Evolutionary conservation across 2,888 invertebrate genomes (phyloP).

Genomic region (Pyrgus malvae): DNA sequence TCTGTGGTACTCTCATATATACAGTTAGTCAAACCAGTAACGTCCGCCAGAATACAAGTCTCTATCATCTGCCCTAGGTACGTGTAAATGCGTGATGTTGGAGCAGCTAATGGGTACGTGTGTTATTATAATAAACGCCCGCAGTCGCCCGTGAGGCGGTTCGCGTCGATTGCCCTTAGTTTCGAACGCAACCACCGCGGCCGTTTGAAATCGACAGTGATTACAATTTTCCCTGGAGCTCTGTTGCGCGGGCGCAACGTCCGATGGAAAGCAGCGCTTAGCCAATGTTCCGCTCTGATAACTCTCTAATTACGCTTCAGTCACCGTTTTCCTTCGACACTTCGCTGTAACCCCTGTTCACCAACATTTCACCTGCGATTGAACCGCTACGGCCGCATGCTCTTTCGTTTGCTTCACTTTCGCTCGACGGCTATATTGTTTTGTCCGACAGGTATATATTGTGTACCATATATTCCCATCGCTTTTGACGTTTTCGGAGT

Average conservation of each 20-base stretch:
- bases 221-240: constrained; percentile 79
- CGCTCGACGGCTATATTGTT: constrained; percentile 48
- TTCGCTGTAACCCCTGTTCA: constrained; percentile 73
- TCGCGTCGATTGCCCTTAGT: constrained; percentile 53
- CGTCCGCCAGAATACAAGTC: no score
- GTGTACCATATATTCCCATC: constrained; percentile 40
- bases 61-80: no score
- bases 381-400: constrained; percentile 45
- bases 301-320: constrained; percentile 76
- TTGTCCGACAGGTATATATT: constrained; percentile 44
- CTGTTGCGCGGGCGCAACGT: constrained; percentile 75
- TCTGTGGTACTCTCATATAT: no score
- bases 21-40: no score
- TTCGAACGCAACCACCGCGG: constrained; percentile 62
- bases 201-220: constrained; percentile 80
- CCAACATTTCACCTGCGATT: constrained; percentile 67
- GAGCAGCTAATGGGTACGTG: constrained; percentile 43
- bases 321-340: constrained; percentile 74
- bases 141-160: constrained; percentile 38
- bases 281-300: constrained; percentile 81
- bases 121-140: constrained; percentile 52
- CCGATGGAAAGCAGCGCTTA: constrained; percentile 81
- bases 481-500: constrained; percentile 42
- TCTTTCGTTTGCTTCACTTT: constrained; percentile 72
- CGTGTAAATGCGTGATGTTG: constrained; percentile 46